These are phyloP conservation scores for Clupea harengus DNA, from an alignment of 2,113 vertebrate species.

Conservation along the genomic window DNA sequence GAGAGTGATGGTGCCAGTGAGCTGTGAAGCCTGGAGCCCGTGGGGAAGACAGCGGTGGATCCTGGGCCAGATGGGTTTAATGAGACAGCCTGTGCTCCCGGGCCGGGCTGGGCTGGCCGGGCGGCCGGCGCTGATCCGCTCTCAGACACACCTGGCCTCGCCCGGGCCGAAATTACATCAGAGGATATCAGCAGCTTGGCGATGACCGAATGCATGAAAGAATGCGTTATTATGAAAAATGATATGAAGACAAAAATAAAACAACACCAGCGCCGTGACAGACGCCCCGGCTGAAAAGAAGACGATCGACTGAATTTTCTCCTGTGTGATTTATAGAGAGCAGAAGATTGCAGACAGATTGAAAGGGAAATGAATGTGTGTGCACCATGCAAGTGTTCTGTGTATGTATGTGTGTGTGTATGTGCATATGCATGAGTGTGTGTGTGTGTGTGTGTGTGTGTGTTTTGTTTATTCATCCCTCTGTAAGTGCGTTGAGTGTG, in stretches of 20 bases:
- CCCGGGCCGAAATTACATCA: background rate
- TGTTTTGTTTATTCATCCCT: slow-evolving; percentile 9
- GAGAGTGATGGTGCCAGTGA: slow-evolving; percentile 30
- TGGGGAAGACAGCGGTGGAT: background rate
- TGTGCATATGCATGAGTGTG: slow-evolving; percentile 7
- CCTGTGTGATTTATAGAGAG: background rate
- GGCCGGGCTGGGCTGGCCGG: background rate
- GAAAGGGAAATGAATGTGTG: slow-evolving; percentile 14
- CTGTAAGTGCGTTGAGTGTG: background rate
- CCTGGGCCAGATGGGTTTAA: background rate
- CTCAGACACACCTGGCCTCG: background rate
- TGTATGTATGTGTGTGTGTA: slow-evolving; percentile 45
- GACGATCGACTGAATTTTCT: background rate
- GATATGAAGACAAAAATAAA: background rate
- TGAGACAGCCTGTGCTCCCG: background rate
- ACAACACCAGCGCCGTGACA: background rate
- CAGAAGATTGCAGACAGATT: slow-evolving; percentile 5
- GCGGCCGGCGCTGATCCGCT: background rate
- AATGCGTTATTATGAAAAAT: background rate
- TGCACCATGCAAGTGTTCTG: slow-evolving; percentile 10
- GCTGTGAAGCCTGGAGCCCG: slow-evolving; percentile 17
- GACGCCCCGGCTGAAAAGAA: background rate
- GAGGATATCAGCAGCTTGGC: background rate
- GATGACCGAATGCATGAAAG: background rate
- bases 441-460: slow-evolving; percentile 2